phyloP scores from a whole-genome alignment of 2,888 invertebrate species.

The Smittia aterrima region DNA sequence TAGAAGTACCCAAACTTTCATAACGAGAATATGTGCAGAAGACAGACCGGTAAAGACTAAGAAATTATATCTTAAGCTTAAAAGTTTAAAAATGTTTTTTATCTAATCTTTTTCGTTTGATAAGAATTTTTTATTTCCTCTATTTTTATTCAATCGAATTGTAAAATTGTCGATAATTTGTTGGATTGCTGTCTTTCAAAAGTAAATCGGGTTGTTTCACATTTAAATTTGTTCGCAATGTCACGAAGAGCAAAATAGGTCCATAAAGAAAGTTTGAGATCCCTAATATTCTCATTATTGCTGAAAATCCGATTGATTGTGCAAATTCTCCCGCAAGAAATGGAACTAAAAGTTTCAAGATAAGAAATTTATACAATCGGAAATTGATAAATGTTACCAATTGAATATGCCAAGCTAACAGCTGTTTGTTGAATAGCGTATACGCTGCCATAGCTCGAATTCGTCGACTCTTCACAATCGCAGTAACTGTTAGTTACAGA shows the following conservation, averaged over 20 bases:
- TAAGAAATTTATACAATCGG: background rate
- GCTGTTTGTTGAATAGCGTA: slow-evolving; percentile 81
- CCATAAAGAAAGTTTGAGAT: slow-evolving; percentile 67
- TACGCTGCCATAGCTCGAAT: slow-evolving; percentile 68
- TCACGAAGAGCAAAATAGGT: slow-evolving; percentile 61
- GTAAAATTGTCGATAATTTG: slow-evolving; percentile 42
- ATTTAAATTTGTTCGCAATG: slow-evolving; percentile 44
- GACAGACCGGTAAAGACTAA: too few species aligned
- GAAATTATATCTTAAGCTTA: too few species aligned
- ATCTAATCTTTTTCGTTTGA: too few species aligned
- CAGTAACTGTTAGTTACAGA: slow-evolving; percentile 48
- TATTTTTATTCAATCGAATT: slow-evolving; percentile 41
- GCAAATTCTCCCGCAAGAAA: slow-evolving; percentile 71
- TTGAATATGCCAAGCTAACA: slow-evolving; percentile 75
- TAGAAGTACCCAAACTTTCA: too few species aligned
- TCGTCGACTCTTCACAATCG: slow-evolving; percentile 46
- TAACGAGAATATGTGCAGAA: too few species aligned
- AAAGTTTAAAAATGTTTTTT: too few species aligned
- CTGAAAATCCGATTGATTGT: slow-evolving; percentile 67
- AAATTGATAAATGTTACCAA: slow-evolving; percentile 57
- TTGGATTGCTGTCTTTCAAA: slow-evolving; percentile 40
- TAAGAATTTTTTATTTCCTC: too few species aligned
- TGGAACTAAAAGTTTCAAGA: slow-evolving; percentile 59
- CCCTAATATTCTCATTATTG: slow-evolving; percentile 72
- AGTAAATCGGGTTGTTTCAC: slow-evolving; percentile 29